Evolutionary conservation across 2,797 vertebrate genomes (phyloP).

Genomic region (Chromis chromis): DNA sequence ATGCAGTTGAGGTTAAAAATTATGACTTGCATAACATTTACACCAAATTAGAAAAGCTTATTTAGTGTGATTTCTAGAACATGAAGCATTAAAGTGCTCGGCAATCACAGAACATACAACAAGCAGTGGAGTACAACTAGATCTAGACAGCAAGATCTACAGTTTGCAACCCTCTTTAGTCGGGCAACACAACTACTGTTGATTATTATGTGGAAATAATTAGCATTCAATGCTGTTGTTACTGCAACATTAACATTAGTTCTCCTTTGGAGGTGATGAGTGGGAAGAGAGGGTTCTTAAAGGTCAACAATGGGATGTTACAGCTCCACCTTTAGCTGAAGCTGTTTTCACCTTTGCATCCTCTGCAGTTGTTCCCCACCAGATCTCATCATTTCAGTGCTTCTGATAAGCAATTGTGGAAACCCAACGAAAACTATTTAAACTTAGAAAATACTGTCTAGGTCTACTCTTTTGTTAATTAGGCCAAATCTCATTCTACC

Average conservation of each 20-base stretch:
- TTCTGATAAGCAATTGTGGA: constrained; percentile 1
- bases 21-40: constrained; percentile 22
- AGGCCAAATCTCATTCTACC: background rate
- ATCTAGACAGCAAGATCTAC: too few species aligned
- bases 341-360: constrained; percentile 39
- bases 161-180: background rate
- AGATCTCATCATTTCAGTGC: constrained; percentile 33
- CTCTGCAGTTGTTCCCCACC: constrained; percentile 12
- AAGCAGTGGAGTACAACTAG: background rate
- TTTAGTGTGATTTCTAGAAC: constrained; percentile 21
- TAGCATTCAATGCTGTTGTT: constrained; percentile 13
- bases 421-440: background rate
- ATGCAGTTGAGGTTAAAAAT: constrained; percentile 12
- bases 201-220: constrained; percentile 10
- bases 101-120: constrained; percentile 1
- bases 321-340: constrained; percentile 4
- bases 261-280: constrained; percentile 14
- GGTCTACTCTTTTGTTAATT: constrained; percentile 10
- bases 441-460: constrained; percentile 15
- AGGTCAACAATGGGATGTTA: constrained; percentile 18
- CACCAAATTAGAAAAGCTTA: constrained; percentile 13
- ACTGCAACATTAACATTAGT: constrained; percentile 8
- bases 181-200: background rate
- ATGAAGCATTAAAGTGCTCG: constrained; percentile 13
- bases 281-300: background rate